Base-by-base conservation (phyloP, 2,797 vertebrate species). In the Gymnoscopelus microlampas region DNA sequence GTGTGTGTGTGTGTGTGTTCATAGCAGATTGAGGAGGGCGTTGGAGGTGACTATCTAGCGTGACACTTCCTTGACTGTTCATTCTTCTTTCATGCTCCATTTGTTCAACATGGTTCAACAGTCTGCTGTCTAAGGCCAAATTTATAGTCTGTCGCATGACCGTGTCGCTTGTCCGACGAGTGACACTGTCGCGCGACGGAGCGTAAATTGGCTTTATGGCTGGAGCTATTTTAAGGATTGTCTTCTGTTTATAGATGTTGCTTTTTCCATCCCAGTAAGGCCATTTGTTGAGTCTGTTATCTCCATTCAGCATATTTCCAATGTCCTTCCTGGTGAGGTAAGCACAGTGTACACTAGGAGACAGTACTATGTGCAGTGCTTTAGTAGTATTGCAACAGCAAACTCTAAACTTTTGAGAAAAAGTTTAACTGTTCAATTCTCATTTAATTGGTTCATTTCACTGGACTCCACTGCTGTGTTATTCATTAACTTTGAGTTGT, bases 71-170 rank as follows among this genome's bases (percentile, higher is more conserved):
- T 73, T 67, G 68, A 64, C 69, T 59, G 26, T 61, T 81, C 66
- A 66, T 73, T 70, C 56, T 47, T 82, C 73, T 80, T 82, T 88
- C 66, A 87, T 83, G 83, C 84, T 79, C 77, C 76, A 87, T 85
- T 89, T 87, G 77, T 81, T 88, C 59, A 68, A 74, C 71, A 58
- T 76, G 65, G 60, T 39, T 8, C 35, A 69, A 68, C 74, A 74
- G 60, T 80, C 53, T 80, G 75, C 74, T 71, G 70, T 78, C 68
- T 79, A 63, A 77, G 69, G 39, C 39, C 39, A 9, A 44, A 44
- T 44, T 44, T 44, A 44, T 44, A 9, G 39, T 44, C 7, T 44
- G 39, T 44, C 2, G 39, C 39, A 44, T 44, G 7, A 44, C 39
- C 39, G 39, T 44, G 39, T 9, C 39, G 39, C 39, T 9, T 39